Conservation (phyloP, 2,113 vertebrate genomes). For the Origma solitaria region DNA sequence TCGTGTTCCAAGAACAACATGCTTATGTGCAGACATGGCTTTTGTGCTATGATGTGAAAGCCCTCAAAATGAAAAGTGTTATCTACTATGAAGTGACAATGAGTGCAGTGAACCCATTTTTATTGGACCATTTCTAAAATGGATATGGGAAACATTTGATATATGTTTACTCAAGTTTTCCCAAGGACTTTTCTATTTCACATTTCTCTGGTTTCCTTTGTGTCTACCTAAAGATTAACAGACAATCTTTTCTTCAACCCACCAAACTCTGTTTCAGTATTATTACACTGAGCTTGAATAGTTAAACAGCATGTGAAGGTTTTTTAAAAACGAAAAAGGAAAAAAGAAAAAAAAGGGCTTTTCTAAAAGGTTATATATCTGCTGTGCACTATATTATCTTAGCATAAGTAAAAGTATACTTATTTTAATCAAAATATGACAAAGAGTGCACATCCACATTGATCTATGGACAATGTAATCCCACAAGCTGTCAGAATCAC, state of each 20-base stretch:
- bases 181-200: neutral
- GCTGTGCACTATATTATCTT: neutral
- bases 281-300: neutral
- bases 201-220: neutral
- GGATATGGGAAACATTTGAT: neutral
- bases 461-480: conserved; percentile 53
- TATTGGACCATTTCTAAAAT: neutral
- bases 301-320: neutral
- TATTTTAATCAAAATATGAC: conserved; percentile 54
- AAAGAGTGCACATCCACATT: conserved; percentile 29
- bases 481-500: conserved; percentile 55
- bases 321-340: neutral
- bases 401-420: conserved; percentile 20
- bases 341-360: neutral
- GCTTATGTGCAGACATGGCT: neutral
- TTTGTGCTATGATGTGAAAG: neutral
- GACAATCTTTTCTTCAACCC: neutral
- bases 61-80: neutral
- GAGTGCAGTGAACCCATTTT: neutral
- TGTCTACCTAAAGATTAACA: neutral
- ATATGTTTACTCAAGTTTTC: neutral
- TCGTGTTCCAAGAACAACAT: neutral
- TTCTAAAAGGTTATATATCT: neutral
- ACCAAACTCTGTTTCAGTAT: neutral
- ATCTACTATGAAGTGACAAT: neutral